Evolutionary conservation across 1,140 invertebrate species (phyloP).

Genomic region (Neotoxoptera formosana): DNA sequence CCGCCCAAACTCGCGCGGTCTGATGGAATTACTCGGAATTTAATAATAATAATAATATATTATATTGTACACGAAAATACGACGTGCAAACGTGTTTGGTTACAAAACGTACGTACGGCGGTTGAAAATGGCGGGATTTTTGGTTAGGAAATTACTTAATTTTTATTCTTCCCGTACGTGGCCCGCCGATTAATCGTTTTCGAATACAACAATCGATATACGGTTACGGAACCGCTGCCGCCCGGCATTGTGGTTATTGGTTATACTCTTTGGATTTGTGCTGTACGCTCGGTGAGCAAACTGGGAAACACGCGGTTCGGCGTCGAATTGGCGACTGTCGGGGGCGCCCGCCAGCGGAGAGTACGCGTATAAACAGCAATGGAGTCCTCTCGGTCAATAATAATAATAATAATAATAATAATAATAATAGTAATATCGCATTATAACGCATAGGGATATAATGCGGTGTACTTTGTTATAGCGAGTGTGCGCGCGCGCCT

Average conservation of each 20-base stretch:
- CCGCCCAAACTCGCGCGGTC: background rate
- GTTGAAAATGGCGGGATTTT: constrained; percentile 21
- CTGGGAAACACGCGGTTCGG: constrained; percentile 7
- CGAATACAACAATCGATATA: constrained; percentile 5
- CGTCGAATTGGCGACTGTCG: constrained; percentile 31
- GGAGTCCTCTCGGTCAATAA: constrained; percentile 18
- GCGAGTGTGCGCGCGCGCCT: too few species aligned
- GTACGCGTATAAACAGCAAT: background rate
- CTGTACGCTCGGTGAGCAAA: background rate
- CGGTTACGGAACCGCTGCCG: background rate
- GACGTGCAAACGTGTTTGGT: background rate
- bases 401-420: constrained; percentile 13
- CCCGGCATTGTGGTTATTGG: background rate
- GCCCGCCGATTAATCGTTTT: background rate
- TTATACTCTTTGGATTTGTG: background rate
- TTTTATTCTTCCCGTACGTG: background rate
- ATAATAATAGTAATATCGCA: background rate
- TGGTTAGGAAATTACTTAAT: background rate
- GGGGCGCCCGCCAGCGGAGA: constrained; percentile 21
- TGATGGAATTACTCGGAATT: background rate
- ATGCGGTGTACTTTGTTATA: background rate
- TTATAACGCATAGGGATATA: background rate
- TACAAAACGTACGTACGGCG: background rate
- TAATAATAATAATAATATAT: background rate
- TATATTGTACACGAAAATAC: background rate